Evolutionary conservation across 37 sponge, comb jelly and placozoan species (phyloP).

Genomic region (Haliclona indistincta): DNA sequence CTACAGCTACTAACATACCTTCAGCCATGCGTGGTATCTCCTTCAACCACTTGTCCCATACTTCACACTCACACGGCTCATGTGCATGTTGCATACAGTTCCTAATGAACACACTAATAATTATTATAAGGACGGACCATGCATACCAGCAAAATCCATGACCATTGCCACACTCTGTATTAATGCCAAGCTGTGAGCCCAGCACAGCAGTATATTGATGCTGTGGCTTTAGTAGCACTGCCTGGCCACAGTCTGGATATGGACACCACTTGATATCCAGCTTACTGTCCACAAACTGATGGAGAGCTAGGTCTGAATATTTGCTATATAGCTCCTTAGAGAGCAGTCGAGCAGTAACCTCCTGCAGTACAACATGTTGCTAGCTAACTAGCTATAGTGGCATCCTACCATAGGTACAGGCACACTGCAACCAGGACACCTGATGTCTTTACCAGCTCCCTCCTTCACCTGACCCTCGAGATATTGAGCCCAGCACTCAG

Average conservation of each 20-base stretch:
- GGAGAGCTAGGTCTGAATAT: slow-evolving; percentile 77
- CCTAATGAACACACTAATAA: too few relatives aligned
- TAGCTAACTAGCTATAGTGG: neutral
- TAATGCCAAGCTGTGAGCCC: slow-evolving; percentile 23
- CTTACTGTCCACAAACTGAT: slow-evolving; percentile 85
- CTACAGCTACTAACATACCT: neutral
- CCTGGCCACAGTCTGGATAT: slow-evolving; percentile 58
- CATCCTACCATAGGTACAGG: slow-evolving; percentile 81
- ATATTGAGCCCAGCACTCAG: slow-evolving; percentile 72
- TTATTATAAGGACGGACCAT: too few relatives aligned
- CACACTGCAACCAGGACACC: slow-evolving; percentile 85
- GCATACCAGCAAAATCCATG: slow-evolving; percentile 83
- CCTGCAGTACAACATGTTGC: slow-evolving; percentile 41
- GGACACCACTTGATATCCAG: slow-evolving; percentile 91
- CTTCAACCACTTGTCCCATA: slow-evolving; percentile 79
- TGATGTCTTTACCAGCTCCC: slow-evolving; percentile 65
- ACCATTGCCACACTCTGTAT: slow-evolving; percentile 79
- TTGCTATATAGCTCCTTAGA: slow-evolving; percentile 71
- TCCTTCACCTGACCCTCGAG: slow-evolving; percentile 47
- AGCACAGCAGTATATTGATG: neutral
- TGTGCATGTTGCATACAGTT: slow-evolving; percentile 79
- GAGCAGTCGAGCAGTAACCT: slow-evolving; percentile 73
- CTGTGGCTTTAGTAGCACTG: slow-evolving; percentile 24
- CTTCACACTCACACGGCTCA: slow-evolving; percentile 81
- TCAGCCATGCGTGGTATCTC: slow-evolving; percentile 34